These are phyloP conservation scores for Acromyrmex charruanus DNA, from an alignment of 1,140 invertebrate genomes.

Conservation along the genomic window DNA sequence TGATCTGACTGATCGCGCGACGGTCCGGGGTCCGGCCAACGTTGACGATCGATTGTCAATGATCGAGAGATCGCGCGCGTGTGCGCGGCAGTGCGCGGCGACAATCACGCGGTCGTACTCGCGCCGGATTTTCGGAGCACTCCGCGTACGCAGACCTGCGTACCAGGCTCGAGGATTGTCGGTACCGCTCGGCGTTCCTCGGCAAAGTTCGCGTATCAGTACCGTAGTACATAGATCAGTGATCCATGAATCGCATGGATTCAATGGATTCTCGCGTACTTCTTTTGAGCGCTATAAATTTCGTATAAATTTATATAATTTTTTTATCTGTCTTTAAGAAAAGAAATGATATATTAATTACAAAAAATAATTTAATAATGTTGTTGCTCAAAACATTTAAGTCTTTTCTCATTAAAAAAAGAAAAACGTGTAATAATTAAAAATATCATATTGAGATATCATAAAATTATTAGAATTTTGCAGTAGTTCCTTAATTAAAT, in stretches of 20 bases:
- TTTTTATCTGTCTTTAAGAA: neutral
- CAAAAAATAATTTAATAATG: neutral
- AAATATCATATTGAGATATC: neutral
- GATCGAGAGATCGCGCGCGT: neutral
- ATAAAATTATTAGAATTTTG: neutral
- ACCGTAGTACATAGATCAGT: constrained; percentile 23
- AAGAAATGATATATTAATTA: constrained; percentile 2
- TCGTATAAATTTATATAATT: neutral
- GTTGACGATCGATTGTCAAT: constrained; percentile 15
- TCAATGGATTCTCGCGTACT: neutral
- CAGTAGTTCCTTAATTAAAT: neutral
- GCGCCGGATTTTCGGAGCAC: constrained; percentile 62
- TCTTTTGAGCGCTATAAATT: neutral
- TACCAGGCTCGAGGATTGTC: constrained; percentile 46
- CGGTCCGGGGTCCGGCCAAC: neutral
- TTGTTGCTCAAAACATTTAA: neutral
- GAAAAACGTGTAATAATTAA: neutral
- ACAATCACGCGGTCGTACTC: constrained; percentile 67
- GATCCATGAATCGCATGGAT: constrained; percentile 10
- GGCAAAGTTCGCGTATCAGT: constrained; percentile 37
- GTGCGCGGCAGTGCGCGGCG: constrained; percentile 15
- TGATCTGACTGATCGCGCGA: neutral
- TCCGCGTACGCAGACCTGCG: constrained; percentile 40
- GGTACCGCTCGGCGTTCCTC: constrained; percentile 46
- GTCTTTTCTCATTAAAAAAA: neutral